These are phyloP conservation scores for Macrotis lagotis DNA, from an alignment of 2,113 vertebrate genomes.

Conservation along the genomic window DNA sequence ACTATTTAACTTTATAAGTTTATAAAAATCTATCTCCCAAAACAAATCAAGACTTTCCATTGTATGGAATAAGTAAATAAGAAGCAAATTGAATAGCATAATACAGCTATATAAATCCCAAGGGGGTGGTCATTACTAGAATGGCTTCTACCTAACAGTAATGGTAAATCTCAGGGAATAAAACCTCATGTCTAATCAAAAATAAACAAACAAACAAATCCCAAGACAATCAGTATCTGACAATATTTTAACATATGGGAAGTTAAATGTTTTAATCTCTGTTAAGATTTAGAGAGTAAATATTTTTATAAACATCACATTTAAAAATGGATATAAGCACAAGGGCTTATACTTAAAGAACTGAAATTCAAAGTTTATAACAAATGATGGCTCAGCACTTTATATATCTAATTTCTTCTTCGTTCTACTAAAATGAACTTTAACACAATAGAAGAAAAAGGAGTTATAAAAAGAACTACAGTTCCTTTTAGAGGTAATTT, in stretches of 20 bases:
- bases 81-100: not conserved
- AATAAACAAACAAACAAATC: too few relatives aligned
- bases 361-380: not conserved
- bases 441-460: not conserved
- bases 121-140: too few relatives aligned
- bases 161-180: too few relatives aligned
- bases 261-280: not conserved
- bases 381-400: not conserved
- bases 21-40: not conserved
- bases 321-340: not conserved
- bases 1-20: not conserved
- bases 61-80: not conserved
- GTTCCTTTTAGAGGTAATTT: not conserved
- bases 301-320: not conserved
- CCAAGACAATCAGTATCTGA: not conserved
- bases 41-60: not conserved
- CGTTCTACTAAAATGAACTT: not conserved
- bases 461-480: not conserved
- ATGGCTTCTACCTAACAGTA: too few relatives aligned
- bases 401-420: not conserved
- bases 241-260: not conserved
- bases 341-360: not conserved
- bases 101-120: too few relatives aligned
- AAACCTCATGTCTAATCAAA: too few relatives aligned
- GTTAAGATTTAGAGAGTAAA: not conserved